Evolutionary conservation across 2,113 vertebrate genomes (phyloP), one percentile per base, ranked within the genome.

Genomic region (Ageneiosus marmoratus): DNA sequence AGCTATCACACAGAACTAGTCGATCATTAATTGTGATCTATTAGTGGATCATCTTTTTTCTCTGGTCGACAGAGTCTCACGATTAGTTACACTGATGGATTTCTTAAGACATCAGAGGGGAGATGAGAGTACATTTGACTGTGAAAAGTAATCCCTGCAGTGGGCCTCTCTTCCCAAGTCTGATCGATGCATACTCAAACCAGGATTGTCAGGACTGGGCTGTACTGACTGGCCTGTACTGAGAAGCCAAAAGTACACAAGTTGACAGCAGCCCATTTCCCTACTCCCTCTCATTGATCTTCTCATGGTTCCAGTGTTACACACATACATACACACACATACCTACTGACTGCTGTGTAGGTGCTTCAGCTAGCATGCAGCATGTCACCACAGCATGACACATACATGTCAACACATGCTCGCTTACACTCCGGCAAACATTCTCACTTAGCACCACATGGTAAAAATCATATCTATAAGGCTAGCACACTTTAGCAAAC

Each of bases 101-200:
- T 86, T 88, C 5, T 10, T 84, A 89, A 87, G 89, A 81, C 73
- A 86, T 81, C 84, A 88, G 85, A 91, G 87, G 90, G n/a, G 70
- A 16, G 50, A 79, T 88, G 85, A 86, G 0, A 86, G 82, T 81
- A 84, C 63, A 81, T 55, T 81, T 84, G 82, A 89, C 58, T 86
- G 82, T 87, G 88, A 90, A 89, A 89, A 90, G 77, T 67, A 91
- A 84, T 73, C 88, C 62, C 65, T 85, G 88, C 88, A 88, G 20
- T 60, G 89, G 92, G 90, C 90, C 6, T 79, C 70, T 87, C 72
- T 87, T 86, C 69, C 74, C 80, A 46, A 22, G 58, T 13, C 24
- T 85, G 89, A 93, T 91, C 83, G n/a, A 93, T 93, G 16, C 75
- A 79, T 87, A 91, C 51, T 90, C 92, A 92, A 92, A 89, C 88